A percentile compares a stretch with the other conserved stretches of the same genome.
Evolutionary conservation across 2,797 vertebrate species (phyloP).

Genomic region (Vultur gryphus): DNA sequence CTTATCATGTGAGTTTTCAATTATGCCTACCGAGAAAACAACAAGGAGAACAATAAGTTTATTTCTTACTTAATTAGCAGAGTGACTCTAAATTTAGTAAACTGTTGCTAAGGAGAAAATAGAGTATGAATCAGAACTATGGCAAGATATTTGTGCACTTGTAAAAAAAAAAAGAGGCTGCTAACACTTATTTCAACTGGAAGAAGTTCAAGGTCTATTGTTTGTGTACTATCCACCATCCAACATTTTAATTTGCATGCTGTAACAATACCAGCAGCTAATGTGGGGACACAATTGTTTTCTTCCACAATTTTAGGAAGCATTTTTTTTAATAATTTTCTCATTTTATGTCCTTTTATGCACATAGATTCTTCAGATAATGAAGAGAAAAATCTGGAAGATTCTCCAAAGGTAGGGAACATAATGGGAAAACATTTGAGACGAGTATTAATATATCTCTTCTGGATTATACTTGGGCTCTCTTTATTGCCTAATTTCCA

Average conservation of each 20-base stretch:
- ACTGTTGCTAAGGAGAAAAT: constrained; percentile 9
- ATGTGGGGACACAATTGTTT: constrained; percentile 40
- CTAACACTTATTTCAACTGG: constrained; percentile 35
- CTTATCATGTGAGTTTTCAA: neutral
- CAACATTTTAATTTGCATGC: constrained; percentile 20
- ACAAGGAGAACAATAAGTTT: constrained; percentile 8
- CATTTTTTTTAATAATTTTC: neutral
- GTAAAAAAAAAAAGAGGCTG: neutral
- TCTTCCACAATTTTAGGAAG: constrained; percentile 58
- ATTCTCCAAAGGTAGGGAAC: neutral
- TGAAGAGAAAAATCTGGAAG: constrained; percentile 2
- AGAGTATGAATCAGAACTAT: neutral
- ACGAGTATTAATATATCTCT: neutral
- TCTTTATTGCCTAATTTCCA: neutral
- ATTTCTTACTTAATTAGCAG: constrained; percentile 16
- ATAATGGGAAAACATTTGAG: neutral
- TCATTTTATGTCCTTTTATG: constrained; percentile 31
- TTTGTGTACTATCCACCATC: constrained; percentile 19
- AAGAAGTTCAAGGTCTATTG: constrained; percentile 49
- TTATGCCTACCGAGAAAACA: neutral
- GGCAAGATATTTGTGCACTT: neutral
- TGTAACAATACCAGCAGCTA: constrained; percentile 31
- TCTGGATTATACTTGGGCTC: neutral
- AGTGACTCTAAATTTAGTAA: constrained; percentile 26
- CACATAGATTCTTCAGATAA: constrained; percentile 17